Base-by-base conservation (phyloP, 2,113 vertebrate species). In the Choloepus hoffmanni region DNA sequence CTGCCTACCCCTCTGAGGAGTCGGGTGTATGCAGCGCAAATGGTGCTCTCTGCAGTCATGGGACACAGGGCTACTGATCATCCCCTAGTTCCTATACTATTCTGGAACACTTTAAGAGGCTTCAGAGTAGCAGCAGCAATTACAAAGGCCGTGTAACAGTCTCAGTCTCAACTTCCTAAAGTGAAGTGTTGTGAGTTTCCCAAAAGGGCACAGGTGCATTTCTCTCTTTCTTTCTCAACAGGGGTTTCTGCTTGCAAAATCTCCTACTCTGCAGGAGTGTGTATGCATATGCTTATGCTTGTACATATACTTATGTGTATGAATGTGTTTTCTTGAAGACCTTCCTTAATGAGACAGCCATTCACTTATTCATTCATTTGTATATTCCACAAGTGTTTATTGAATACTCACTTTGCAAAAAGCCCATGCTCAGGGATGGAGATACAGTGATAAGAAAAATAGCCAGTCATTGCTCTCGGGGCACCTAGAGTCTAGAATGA, bases 321-420 rank as follows among this genome's bases (percentile, higher is more conserved):
- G 16, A 36, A 36, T 36, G 36, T 55, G 14, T 85, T 77, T 12
- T 88, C 60, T 82, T 83, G 16, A 93, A 72, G 33, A 94, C 24
- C 58, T 81, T 93, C 84, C 53, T 90, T 90, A 77, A 65, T 77
- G 72, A 36, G 26, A 19, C 43, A 77, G 40, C 0, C 23, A 77
- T 94, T 85, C 16, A 95, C 50, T 82, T 74, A 81, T 82, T 72
- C 65, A 58, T 77, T 81, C 88, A 62, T 36, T 36, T 36, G 36
- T 43, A 62, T 36, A 84, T 88, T 96, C 24, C 53, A 33, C 8
- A 65, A 65, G 19, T 43, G 30, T 72, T 94, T 70, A 26, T 85
- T 60, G 53, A 78, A 48, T 65, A 53, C 7, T 68, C n/a, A 93
- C 12, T 95, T 58, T 85, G n/a, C 62, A 82, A 67, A 62, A 95